Conservation (phyloP, 53 echinoderm and acorn worm genomes). For the Glandiceps talaboti region DNA sequence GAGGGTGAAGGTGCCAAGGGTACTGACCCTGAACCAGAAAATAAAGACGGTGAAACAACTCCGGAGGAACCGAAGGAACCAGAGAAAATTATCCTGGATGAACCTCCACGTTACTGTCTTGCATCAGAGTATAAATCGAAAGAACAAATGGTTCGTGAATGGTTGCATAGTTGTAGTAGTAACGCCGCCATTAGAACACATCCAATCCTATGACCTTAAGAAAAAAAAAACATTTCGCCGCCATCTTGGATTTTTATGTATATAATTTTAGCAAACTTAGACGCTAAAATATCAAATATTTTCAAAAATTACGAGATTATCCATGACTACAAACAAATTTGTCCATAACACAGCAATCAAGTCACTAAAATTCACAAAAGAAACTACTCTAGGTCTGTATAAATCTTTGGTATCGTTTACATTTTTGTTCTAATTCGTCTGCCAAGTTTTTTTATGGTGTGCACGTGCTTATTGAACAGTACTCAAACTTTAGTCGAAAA, state of each 20-base stretch:
- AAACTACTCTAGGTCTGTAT: too few species aligned
- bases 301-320: background rate
- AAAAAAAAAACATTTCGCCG: too few species aligned
- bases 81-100: slow-evolving; percentile 41
- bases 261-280: too few species aligned
- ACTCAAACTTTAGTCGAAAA: too few species aligned
- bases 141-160: slow-evolving; percentile 74
- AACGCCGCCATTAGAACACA: background rate
- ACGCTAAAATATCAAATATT: too few species aligned
- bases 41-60: background rate
- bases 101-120: slow-evolving; percentile 58
- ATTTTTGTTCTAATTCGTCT: too few species aligned
- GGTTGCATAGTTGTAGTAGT: slow-evolving; percentile 28
- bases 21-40: background rate
- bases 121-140: slow-evolving; percentile 68
- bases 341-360: too few species aligned
- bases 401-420: too few species aligned
- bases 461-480: too few species aligned
- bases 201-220: background rate
- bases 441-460: too few species aligned
- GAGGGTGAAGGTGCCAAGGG: background rate
- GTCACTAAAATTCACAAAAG: too few species aligned
- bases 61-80: slow-evolving; percentile 31
- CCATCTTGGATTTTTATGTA: background rate
- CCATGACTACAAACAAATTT: background rate